Percentiles rank a stretch among this genome's conserved stretches.
phyloP scores from a whole-genome alignment of 2,888 invertebrate species.

The Apotomis turbidana region DNA sequence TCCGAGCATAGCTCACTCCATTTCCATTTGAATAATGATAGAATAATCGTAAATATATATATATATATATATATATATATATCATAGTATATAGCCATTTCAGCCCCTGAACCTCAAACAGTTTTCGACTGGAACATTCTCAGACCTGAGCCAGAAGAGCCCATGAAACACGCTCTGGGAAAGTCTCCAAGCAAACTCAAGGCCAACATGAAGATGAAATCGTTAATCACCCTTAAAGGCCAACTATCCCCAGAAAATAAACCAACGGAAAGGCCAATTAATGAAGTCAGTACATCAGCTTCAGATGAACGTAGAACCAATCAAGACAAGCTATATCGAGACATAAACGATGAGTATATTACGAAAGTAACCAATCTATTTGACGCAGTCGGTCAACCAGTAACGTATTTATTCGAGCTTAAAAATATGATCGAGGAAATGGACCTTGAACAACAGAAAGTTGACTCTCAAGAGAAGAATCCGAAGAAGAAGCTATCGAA shows the following conservation, averaged over 20 bases:
- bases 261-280: constrained; percentile 48
- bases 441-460: constrained; percentile 53
- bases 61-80: too few species aligned
- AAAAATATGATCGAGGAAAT: constrained; percentile 60
- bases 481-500: constrained; percentile 54
- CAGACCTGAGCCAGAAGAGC: constrained; percentile 44
- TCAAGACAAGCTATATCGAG: constrained; percentile 53
- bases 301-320: constrained; percentile 51
- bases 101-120: constrained; percentile 47
- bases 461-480: constrained; percentile 50
- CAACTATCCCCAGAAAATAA: constrained; percentile 44
- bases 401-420: constrained; percentile 63
- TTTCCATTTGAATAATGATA: too few species aligned
- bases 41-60: too few species aligned
- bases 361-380: constrained; percentile 55
- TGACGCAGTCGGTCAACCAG: constrained; percentile 43
- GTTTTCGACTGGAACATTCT: constrained; percentile 66
- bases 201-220: constrained; percentile 49
- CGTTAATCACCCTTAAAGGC: constrained; percentile 52
- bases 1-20: too few species aligned
- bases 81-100: constrained; percentile 1
- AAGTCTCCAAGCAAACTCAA: constrained; percentile 43
- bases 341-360: constrained; percentile 55
- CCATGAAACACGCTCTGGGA: background rate
- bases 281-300: constrained; percentile 35